Base-by-base conservation (phyloP, 2,888 invertebrate genomes). In the Dryadula phaetusa region DNA sequence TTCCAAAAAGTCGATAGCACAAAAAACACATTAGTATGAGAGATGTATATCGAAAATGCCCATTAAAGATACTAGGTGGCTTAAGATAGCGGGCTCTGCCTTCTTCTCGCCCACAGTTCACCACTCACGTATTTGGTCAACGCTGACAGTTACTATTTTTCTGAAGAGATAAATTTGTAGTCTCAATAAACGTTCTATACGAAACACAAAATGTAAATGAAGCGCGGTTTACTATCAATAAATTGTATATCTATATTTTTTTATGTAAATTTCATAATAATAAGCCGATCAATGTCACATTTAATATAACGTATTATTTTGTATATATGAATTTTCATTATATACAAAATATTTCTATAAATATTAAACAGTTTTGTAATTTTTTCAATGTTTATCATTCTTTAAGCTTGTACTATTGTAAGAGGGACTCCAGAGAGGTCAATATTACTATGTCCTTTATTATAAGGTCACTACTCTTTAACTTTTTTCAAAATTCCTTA, bases 111-210 rank as follows among this genome's bases (percentile, higher is more conserved):
- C 70, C 64, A 70, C 70, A 37, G 42, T 37, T 49, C 28, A 49
- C 62, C 64, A 67, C 28, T 42, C 37, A 37, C 70, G 37, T 67
- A 66, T 70, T 70, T 67, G 56, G 67, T 56, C n/a, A 61, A 62
- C 62, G 63, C 18, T 70, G 67, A 67, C 64, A 67, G 67, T 67
- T 64, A 54, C 61, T 62, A 67, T 67, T 47, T 67, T 64, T 62
- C 70, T 64, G 37, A 40, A 16, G 28, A 40, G 22, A 56, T 56
- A 56, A 60, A 49, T 65, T 18, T 52, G 14, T 58, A 40, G 46
- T 46, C 16, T 20, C n/a, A 16, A 60, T 60, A 42, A 28, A 25
- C 12, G 42, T 60, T 25, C 40, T 40, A 0, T 60, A 60, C 16
- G 28, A 37, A 3, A 2, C 49, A 32, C 2, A 2, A 25, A n/a